phyloP scores from a whole-genome alignment of 2,797 vertebrate genomes.

The Odontamblyopus rebecca region DNA sequence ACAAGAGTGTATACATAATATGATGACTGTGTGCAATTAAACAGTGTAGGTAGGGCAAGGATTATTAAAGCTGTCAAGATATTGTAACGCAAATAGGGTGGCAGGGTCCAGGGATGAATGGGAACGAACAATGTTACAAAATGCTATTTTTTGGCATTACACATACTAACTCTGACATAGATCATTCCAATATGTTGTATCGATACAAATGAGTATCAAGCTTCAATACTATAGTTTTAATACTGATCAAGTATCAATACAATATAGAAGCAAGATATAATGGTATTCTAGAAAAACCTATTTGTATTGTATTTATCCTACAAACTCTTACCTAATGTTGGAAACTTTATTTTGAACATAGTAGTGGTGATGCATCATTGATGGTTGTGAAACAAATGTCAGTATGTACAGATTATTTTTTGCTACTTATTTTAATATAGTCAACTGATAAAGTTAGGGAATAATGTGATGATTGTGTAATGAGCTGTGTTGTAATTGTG shows the following conservation, averaged over 20 bases:
- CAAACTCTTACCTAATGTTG: not conserved
- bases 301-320: not conserved
- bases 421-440: not conserved
- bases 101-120: not conserved
- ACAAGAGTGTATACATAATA: conserved; percentile 61
- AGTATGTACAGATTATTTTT: not conserved
- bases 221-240: too few species aligned
- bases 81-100: not conserved
- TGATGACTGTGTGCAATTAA: conserved; percentile 40
- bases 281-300: too few species aligned
- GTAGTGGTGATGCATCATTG: not conserved
- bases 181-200: too few species aligned
- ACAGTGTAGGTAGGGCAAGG: conserved; percentile 23
- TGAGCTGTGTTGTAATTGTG: not conserved
- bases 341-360: not conserved
- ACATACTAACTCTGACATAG: too few species aligned
- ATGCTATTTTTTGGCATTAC: too few species aligned
- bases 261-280: not conserved
- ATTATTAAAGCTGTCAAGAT: not conserved
- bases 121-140: not conserved
- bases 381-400: not conserved
- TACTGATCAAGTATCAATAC: too few species aligned
- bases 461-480: not conserved
- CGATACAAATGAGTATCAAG: too few species aligned
- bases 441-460: not conserved